Conservation (phyloP, 2,113 vertebrate species). For the sheep (Ovis aries) region ARS-UI_Ramb_v3.0 NC_056063.1:82913001-82913500, state of each 20-base stretch:
- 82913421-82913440: background rate
- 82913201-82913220: background rate
- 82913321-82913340: background rate
- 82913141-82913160: background rate
- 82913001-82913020: background rate
- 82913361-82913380: accelerated
- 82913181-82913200: background rate
- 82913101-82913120: background rate
- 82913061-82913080: background rate
- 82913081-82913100: background rate
- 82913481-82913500: background rate
- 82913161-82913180: background rate
- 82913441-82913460: background rate
- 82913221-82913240: background rate
- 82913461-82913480: background rate
- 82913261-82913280: background rate
- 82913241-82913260: background rate
- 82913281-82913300: background rate
- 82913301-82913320: background rate
- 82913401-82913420: background rate
- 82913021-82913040: background rate
- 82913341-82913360: background rate
- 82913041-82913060: background rate
- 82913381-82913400: background rate
- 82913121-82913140: background rate